Evolutionary conservation across 1,140 invertebrate genomes (phyloP).

Genomic region (Dolichoris vasculosae): DNA sequence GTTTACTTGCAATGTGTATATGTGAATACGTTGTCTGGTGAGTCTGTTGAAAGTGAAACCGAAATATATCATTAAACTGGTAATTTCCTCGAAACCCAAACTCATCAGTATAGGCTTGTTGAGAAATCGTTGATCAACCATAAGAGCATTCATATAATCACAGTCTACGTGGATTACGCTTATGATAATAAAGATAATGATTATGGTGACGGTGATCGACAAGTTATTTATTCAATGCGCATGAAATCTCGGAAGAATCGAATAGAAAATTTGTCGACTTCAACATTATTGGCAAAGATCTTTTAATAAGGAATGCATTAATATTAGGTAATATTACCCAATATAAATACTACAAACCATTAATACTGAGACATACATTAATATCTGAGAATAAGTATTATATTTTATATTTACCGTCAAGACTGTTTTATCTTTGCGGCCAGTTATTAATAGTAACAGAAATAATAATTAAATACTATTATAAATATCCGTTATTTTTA

Average conservation of each 20-base stretch:
- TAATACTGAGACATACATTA: neutral
- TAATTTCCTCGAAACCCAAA: neutral
- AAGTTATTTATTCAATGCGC: neutral
- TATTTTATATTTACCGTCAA: neutral
- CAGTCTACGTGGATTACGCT: neutral
- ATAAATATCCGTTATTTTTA: neutral
- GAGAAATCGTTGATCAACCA: conserved; percentile 10
- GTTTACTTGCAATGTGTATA: neutral
- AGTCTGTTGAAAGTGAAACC: conserved; percentile 36
- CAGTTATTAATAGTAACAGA: neutral
- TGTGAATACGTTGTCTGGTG: neutral
- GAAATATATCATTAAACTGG: conserved; percentile 27
- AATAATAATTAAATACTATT: neutral
- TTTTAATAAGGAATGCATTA: neutral
- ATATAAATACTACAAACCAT: neutral
- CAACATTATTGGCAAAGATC: neutral
- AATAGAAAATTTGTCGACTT: neutral
- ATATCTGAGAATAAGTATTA: neutral
- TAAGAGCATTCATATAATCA: neutral
- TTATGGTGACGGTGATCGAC: neutral
- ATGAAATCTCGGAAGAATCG: neutral
- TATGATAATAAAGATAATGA: neutral
- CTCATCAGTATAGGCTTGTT: neutral
- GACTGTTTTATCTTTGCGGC: neutral
- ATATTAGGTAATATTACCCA: neutral